Percentiles rank a stretch among this genome's conserved stretches.
Evolutionary conservation across 2,113 vertebrate species (phyloP).

Genomic region (Megalops atlanticus): DNA sequence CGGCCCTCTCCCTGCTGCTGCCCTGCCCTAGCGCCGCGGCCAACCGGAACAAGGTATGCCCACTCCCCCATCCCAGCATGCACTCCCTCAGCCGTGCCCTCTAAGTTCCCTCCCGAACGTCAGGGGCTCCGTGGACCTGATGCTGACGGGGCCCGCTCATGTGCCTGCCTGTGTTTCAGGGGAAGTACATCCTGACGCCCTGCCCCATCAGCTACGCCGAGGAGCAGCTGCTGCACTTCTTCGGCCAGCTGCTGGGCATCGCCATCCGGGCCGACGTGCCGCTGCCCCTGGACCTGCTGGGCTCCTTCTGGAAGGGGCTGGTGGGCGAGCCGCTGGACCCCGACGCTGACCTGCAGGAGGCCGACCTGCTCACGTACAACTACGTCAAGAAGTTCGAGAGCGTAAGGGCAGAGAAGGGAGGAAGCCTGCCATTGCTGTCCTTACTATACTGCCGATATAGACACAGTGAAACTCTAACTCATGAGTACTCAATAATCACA

Average conservation of each 20-base stretch:
- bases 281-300: constrained; percentile 89
- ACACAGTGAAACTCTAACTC: neutral
- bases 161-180: constrained; percentile 65
- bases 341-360: constrained; percentile 89
- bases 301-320: constrained; percentile 95
- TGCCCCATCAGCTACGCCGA: constrained; percentile 92
- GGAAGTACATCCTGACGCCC: constrained; percentile 90
- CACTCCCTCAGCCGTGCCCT: neutral
- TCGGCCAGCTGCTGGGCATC: constrained; percentile 92
- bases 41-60: constrained; percentile 91
- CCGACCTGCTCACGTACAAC: constrained; percentile 92
- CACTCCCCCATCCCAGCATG: neutral
- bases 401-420: constrained; percentile 58
- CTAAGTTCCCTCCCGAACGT: no score
- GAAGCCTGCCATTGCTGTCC: neutral
- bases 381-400: constrained; percentile 93
- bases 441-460: no score
- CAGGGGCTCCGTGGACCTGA: no score
- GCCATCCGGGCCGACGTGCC: constrained; percentile 93
- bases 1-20: constrained; percentile 88
- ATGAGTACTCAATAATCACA: constrained; percentile 13
- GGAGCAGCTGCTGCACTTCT: constrained; percentile 94
- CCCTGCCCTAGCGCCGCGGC: constrained; percentile 91
- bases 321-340: constrained; percentile 85
- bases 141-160: no score